Evolutionary conservation across 2,797 vertebrate genomes (phyloP), one percentile per base, ranked within the genome.

Genomic region (Sebastes minor): DNA sequence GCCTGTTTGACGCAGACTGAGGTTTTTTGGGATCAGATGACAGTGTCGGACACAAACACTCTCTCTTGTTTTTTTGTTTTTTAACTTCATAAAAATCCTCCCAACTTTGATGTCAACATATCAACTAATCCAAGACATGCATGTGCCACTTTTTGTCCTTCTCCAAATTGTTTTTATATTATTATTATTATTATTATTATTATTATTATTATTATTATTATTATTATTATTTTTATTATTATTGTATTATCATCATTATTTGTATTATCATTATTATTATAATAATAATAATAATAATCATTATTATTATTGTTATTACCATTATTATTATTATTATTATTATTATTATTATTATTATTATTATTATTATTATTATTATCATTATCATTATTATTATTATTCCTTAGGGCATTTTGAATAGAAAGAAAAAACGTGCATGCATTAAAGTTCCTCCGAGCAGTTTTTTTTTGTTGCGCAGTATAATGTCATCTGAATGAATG

Each of bases 1-100:
- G 95, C 88, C 90, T 97, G 79, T 89, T 97, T 33, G 96, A 97
- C 3, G 94, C 95, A 83, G 96, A 97, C 55, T 91, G 95, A 95
- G 91, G 20, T 18, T 7, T 38, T 38, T 38, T 12, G 66, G 75
- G 59, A 74, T 35, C 30, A 12, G 52, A 70, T 3, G 55, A 57
- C 28, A 38, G 22, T 69, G 65, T 35, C 28, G 69, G 81, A 88
- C 71, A 46, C 11, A 25, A 64, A 81, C 67, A 68, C 8, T 32
- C 52, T 74, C 16, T 16, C 30, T n/a, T 35, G 16, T 57, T 33
- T 66, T 78, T 42, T 71, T 64, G 33, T 8, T 20, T n/a, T 52
- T 56, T 65, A 57, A 22, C 52, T 76, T 74, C 12, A 76, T 46
- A 74, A 49, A 71, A 82, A 64, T 18, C 60, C 59, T 52, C 55